Base-by-base conservation (phyloP, 2,797 vertebrate genomes). In the Eutrigla gurnardus region DNA sequence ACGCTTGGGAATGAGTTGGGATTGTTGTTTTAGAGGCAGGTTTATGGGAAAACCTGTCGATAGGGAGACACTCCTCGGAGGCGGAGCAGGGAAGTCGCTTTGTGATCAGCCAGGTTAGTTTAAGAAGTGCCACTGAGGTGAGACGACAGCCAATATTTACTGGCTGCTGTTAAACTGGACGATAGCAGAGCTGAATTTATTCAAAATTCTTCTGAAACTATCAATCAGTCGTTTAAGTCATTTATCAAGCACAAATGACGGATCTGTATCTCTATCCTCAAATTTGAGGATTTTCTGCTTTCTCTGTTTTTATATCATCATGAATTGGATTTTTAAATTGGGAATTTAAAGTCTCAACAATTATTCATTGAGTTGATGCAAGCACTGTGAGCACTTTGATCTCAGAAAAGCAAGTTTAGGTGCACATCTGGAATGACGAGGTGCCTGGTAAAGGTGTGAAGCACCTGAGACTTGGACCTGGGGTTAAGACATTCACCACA, bases 1-100 rank as follows among this genome's bases (percentile, higher is more conserved):
- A 52, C 55, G 65, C 39, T 47, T 10, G 60, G 77, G 65, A 75
- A 55, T 73, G 65, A 61, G 62, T 71, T 46, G 15, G 47, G 25
- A 46, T 60, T 73, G 49, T 66, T 78, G 32, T 70, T 70, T 25
- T 18, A 25, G 45, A 65, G 11, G 72, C 42, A 45, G 33, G 65
- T 60, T 78, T 64, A 53, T 68, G 49, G 36, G 32, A 13, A 4
- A 61, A 70, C 7, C 52, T 70, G 70, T 74, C 61, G 55, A 73
- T 53, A 15, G 54, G 45, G 9, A 7, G 42, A 40, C 32, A 5
- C 43, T 57, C 10, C 6, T 71, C 10, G 6, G 50, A 58, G 43
- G 9, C 5, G 1, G 33, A 40, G 36, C 35, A 36, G 55, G 42
- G 25, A 35, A 46, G 46, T 7, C 7, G 42, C 18, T 65, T 43